phyloP scores from a whole-genome alignment of 2,113 vertebrate species.

The Dermatemys mawii region DNA sequence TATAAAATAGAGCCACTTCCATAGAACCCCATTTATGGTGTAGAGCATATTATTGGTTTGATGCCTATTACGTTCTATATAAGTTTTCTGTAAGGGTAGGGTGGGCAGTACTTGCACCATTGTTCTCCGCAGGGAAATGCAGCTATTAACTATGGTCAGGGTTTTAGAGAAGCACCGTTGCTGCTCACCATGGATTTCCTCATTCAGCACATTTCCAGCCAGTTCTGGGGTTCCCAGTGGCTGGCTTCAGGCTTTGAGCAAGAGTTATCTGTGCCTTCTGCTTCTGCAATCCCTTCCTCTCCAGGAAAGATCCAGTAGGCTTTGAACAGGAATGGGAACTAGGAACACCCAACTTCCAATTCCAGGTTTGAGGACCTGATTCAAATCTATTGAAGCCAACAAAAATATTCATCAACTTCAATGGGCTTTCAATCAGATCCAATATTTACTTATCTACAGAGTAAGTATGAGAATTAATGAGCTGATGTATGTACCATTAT shows the following conservation, averaged over 20 bases:
- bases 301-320: not conserved
- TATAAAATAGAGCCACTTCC: not conserved
- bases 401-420: not conserved
- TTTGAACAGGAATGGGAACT: not conserved
- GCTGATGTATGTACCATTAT: not conserved
- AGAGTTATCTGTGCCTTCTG: not conserved
- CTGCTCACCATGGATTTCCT: not conserved
- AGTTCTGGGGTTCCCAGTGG: not conserved
- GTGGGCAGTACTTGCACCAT: not conserved
- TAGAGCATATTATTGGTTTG: not conserved
- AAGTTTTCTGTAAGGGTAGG: not conserved
- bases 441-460: not conserved
- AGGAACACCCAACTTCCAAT: not conserved
- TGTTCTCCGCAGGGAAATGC: not conserved
- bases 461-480: not conserved
- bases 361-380: not conserved
- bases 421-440: not conserved
- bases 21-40: not conserved
- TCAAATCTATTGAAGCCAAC: not conserved
- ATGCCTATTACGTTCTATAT: not conserved
- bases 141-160: not conserved
- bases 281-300: not conserved
- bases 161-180: not conserved
- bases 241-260: not conserved
- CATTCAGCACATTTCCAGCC: not conserved